A percentile compares a stretch with the other conserved stretches of the same genome.
These are phyloP conservation scores for Muscicapa comitata DNA, from an alignment of 2,797 vertebrate species.

Conservation along the genomic window DNA sequence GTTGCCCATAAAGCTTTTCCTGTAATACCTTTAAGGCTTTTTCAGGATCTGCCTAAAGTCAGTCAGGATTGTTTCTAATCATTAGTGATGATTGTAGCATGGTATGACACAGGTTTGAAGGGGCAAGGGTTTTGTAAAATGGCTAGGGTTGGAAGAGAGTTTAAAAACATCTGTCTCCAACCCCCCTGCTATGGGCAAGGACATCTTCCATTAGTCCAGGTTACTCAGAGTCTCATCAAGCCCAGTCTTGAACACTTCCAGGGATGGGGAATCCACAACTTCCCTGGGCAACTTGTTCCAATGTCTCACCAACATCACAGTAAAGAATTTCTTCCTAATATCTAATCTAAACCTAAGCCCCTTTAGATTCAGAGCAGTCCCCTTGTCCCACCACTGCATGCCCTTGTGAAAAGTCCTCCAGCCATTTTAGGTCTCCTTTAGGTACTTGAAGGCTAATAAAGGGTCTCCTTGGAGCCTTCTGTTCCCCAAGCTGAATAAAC, in stretches of 20 bases:
- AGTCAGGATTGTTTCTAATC: background rate
- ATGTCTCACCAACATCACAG: background rate
- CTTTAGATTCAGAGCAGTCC: background rate
- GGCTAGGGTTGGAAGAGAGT: background rate
- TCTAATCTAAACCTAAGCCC: background rate
- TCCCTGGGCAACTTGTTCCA: background rate
- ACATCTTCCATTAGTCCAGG: background rate
- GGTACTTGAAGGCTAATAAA: background rate
- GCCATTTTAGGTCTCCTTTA: background rate
- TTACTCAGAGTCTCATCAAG: background rate
- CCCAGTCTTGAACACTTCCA: background rate
- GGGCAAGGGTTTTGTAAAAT: fast-evolving
- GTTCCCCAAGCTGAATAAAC: background rate
- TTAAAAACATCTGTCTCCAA: background rate
- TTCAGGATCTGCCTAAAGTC: background rate
- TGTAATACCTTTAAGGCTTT: background rate
- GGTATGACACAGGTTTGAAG: background rate
- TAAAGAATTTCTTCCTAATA: background rate
- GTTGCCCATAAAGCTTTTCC: fast-evolving
- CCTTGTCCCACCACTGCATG: background rate
- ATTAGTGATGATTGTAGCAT: background rate
- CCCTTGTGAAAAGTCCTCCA: background rate
- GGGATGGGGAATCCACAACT: background rate
- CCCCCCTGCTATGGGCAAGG: background rate
- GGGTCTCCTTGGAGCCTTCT: background rate